phyloP scores from a whole-genome alignment of 2,888 invertebrate species.

The Octonoba sinensis region DNA sequence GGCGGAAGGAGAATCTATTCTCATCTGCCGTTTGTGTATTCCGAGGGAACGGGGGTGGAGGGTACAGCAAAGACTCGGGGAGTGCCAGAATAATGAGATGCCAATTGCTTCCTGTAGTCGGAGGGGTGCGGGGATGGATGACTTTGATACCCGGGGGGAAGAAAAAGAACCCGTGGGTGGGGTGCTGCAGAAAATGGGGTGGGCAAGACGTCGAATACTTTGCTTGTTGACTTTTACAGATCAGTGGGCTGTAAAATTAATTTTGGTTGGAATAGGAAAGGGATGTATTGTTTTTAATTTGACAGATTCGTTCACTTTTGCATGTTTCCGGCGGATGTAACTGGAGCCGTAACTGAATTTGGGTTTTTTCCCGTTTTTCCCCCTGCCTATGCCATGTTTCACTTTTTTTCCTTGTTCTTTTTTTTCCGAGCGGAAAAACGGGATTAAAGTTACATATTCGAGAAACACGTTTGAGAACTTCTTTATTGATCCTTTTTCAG shows the following conservation, averaged over 20 bases:
- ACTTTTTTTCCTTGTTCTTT: too few relatives aligned
- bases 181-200: constrained; percentile 2
- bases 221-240: constrained; percentile 51
- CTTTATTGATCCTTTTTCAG: too few relatives aligned
- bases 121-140: constrained; percentile 18
- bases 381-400: too few relatives aligned
- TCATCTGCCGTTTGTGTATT: too few relatives aligned
- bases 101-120: constrained; percentile 56
- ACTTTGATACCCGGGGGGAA: constrained; percentile 12
- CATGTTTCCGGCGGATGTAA: too few relatives aligned
- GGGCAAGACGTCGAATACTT: constrained; percentile 15
- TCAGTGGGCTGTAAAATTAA: constrained; percentile 52
- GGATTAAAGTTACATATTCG: too few relatives aligned
- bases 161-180: constrained; percentile 8
- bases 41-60: constrained; percentile 2
- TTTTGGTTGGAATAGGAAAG: constrained; percentile 31
- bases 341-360: too few relatives aligned
- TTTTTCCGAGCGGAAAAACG: too few relatives aligned
- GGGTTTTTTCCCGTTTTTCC: too few relatives aligned
- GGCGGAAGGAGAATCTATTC: too few relatives aligned
- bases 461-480: too few relatives aligned
- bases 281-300: constrained; percentile 47
- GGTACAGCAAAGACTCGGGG: constrained; percentile 29
- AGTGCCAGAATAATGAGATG: constrained; percentile 56
- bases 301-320: constrained; percentile 12